Conservation (phyloP, 2,888 invertebrate genomes). For the Micoletzkya japonica region DNA sequence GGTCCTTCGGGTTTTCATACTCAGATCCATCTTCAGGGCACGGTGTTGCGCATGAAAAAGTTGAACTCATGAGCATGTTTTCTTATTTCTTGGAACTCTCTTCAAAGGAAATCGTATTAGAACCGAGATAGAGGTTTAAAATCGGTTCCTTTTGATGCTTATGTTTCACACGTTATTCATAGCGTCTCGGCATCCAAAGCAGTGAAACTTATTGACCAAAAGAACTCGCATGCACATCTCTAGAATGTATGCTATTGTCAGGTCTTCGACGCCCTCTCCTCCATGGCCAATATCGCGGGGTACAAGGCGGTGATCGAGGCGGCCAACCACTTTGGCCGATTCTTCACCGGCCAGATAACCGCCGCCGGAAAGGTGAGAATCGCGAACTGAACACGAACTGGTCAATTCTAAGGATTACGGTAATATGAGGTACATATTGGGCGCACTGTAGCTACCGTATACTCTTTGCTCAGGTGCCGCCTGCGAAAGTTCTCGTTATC, state of each 20-base stretch:
- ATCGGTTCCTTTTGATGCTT: too few relatives aligned
- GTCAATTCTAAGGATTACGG: not conserved
- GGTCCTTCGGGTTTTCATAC: too few relatives aligned
- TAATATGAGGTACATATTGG: not conserved
- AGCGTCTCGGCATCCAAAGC: too few relatives aligned
- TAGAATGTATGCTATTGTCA: slow-evolving; percentile 30
- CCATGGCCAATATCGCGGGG: slow-evolving; percentile 83
- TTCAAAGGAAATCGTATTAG: too few relatives aligned
- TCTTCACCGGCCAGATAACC: slow-evolving; percentile 87
- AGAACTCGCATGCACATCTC: too few relatives aligned
- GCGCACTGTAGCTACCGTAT: slow-evolving; percentile 65
- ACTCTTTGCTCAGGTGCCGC: slow-evolving; percentile 72
- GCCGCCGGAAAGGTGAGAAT: slow-evolving; percentile 73
- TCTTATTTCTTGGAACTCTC: too few relatives aligned
- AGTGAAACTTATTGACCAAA: too few relatives aligned
- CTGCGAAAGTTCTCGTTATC: slow-evolving; percentile 83
- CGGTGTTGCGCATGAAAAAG: too few relatives aligned
- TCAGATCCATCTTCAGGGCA: too few relatives aligned
- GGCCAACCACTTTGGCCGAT: slow-evolving; percentile 84
- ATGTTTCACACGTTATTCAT: too few relatives aligned
- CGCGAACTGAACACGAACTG: not conserved
- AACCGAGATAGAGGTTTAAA: too few relatives aligned
- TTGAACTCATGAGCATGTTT: too few relatives aligned
- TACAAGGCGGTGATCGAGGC: slow-evolving; percentile 87
- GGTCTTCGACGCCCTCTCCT: slow-evolving; percentile 85